These are phyloP conservation scores for Eudyptes chrysolophus DNA, from an alignment of 2,113 vertebrate species.

Conservation along the genomic window DNA sequence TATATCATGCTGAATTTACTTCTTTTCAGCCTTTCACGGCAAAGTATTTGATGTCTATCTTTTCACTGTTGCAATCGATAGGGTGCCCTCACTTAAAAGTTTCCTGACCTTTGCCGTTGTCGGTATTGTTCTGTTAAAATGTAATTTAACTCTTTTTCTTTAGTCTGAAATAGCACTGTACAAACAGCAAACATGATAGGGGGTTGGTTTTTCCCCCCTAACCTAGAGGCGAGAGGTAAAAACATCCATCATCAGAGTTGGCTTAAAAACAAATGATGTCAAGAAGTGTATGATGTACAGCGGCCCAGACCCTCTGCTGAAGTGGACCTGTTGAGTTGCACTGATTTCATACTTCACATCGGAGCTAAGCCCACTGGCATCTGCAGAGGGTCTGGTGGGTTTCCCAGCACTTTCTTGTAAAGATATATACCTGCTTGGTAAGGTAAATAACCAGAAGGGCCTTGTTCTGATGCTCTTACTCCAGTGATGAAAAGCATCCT, in stretches of 20 bases:
- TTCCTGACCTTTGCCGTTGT: slow-evolving; percentile 52
- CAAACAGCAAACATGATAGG: background rate
- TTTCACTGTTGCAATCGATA: slow-evolving; percentile 56
- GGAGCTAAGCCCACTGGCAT: background rate
- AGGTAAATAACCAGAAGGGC: background rate
- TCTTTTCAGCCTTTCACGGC: slow-evolving; percentile 58
- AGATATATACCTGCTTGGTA: background rate
- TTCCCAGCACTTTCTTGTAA: background rate
- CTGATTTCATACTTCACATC: background rate
- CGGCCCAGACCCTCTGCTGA: background rate
- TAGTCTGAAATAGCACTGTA: slow-evolving; percentile 50
- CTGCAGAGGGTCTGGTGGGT: background rate
- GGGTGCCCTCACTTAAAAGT: slow-evolving; percentile 35
- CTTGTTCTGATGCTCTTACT: background rate
- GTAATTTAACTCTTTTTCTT: slow-evolving; percentile 54
- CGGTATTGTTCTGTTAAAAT: slow-evolving; percentile 16
- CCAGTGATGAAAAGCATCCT: background rate
- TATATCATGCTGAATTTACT: slow-evolving; percentile 68
- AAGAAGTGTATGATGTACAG: background rate
- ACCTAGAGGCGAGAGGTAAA: slow-evolving; percentile 5
- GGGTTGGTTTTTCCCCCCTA: background rate
- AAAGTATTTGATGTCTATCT: slow-evolving; percentile 55
- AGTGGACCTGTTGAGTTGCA: background rate
- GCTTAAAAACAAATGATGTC: slow-evolving; percentile 20
- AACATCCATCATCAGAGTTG: background rate